Evolutionary conservation across 2,888 invertebrate genomes (phyloP).

Genomic region (Eurytoma californica): DNA sequence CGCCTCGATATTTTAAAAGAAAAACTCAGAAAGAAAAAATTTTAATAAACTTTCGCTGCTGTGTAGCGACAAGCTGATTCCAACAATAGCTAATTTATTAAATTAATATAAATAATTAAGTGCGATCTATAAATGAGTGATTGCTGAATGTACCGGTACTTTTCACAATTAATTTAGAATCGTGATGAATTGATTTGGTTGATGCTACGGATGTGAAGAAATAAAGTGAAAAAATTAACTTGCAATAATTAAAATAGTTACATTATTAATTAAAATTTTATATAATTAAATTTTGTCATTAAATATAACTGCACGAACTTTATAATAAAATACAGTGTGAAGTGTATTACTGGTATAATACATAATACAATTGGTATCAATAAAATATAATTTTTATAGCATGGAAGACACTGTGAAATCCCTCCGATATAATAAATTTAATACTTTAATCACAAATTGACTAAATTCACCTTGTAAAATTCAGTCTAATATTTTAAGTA

Average conservation of each 20-base stretch:
- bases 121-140: slow-evolving; percentile 51
- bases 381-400: slow-evolving; percentile 45
- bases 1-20: slow-evolving; percentile 49
- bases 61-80: slow-evolving; percentile 67
- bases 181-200: slow-evolving; percentile 42
- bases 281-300: slow-evolving; percentile 58
- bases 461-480: slow-evolving; percentile 11
- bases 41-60: slow-evolving; percentile 65
- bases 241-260: slow-evolving; percentile 56
- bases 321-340: slow-evolving; percentile 49
- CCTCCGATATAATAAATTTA: slow-evolving; percentile 34
- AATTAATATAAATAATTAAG: slow-evolving; percentile 53
- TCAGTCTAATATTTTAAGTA: slow-evolving; percentile 11
- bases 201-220: slow-evolving; percentile 43
- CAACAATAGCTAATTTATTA: slow-evolving; percentile 73
- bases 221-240: slow-evolving; percentile 46
- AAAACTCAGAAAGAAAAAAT: slow-evolving; percentile 51
- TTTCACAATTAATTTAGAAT: slow-evolving; percentile 51
- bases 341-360: slow-evolving; percentile 55
- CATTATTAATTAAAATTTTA: slow-evolving; percentile 60
- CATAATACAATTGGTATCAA: slow-evolving; percentile 34
- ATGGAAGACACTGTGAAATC: slow-evolving; percentile 31
- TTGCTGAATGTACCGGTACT: slow-evolving; percentile 49
- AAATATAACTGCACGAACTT: slow-evolving; percentile 56
- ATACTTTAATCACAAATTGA: slow-evolving; percentile 33